Base-by-base conservation (phyloP, 2,113 vertebrate genomes). In the Corythornis vintsioides region DNA sequence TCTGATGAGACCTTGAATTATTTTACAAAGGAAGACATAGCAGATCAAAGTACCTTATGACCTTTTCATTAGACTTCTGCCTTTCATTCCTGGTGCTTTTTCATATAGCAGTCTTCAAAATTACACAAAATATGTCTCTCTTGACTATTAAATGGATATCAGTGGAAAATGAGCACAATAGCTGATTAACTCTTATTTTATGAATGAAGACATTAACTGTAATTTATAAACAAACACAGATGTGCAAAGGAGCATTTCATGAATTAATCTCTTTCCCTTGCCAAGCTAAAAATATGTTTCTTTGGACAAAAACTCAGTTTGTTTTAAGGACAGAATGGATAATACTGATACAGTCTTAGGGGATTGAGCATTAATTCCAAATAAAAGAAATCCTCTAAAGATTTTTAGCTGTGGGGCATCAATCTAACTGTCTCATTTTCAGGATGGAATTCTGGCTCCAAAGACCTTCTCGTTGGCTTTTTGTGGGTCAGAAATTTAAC, bases 171-270 rank as follows among this genome's bases (percentile, higher is more conserved):
- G 1, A 90, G 38, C 35, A 83, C 33, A 86, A 28, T 28, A 31
- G 43, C n/a, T 70, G 45, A 86, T 86, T 89, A 90, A 91, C 43
- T 67, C 64, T 75, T 85, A 29, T 83, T 95, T 94, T 90, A 86
- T 93, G 76, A 94, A 88, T 60, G 61, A 13, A 79, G n/a, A 64
- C 16, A 64, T 74, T 63, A 56, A 72, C 29, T 35, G 52, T 67
- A 67, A 83, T 93, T 95, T 70, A 83, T 83, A 95, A 96, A 94
- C 72, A 96, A 91, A 74, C 64, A 64, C 52, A 88, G 83, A 88
- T 83, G 75, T 83, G 40, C 71, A 86, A 91, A 94, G 81, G 15
- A 89, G 64, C 60, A 83, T 60, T 67, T n/a, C 83, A 83, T 59
- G 25, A 90, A 94, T 91, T 86, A 71, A 60, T 70, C 35, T 75